Conservation (phyloP, 2,113 vertebrate genomes). For the Bos taurus region DNA sequence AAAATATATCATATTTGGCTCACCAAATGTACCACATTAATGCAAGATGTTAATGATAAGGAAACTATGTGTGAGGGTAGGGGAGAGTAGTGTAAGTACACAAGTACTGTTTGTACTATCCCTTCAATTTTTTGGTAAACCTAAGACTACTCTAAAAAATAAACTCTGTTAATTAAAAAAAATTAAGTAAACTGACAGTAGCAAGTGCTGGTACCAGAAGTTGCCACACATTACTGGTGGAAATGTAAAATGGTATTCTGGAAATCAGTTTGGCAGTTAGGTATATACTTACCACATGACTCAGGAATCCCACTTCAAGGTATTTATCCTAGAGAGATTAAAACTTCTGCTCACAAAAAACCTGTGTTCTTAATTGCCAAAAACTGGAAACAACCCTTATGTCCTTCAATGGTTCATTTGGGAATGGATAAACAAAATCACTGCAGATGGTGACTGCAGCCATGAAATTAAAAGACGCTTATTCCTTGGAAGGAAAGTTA, state of each 20-base stretch:
- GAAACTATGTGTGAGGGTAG: background rate
- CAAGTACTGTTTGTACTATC: background rate
- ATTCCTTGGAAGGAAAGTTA: no score
- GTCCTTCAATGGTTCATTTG: background rate
- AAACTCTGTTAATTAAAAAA: background rate
- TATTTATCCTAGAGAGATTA: background rate
- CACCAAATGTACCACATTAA: background rate
- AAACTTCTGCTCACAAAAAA: background rate
- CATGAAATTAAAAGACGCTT: no score
- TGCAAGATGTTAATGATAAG: background rate
- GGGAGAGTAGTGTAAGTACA: no score
- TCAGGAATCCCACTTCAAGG: background rate
- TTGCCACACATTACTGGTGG: background rate
- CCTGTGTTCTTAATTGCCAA: background rate
- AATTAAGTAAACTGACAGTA: background rate
- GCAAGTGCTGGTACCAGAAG: background rate
- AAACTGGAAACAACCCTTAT: background rate
- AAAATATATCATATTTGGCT: background rate
- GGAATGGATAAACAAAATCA: background rate
- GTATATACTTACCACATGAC: background rate
- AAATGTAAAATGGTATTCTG: background rate
- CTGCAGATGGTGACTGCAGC: no score
- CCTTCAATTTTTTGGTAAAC: background rate
- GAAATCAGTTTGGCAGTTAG: background rate
- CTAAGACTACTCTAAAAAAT: background rate